Evolutionary conservation across 2,113 vertebrate genomes (phyloP).

Genomic region (Lutjanus erythropterus): DNA sequence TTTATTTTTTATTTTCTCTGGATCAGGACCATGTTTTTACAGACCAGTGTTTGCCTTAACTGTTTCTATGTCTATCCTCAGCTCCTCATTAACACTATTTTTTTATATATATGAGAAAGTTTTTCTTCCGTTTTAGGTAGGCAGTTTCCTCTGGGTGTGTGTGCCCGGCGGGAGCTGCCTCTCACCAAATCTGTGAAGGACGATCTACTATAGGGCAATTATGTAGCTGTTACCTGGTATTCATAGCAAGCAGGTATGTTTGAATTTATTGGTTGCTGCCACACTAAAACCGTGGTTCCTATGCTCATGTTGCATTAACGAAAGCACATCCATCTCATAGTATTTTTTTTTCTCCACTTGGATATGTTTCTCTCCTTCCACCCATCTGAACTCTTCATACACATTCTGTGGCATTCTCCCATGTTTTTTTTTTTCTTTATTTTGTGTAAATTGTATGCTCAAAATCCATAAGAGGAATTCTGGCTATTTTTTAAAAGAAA

Average conservation of each 20-base stretch:
- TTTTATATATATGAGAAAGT: slow-evolving; percentile 64
- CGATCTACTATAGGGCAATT: slow-evolving; percentile 81
- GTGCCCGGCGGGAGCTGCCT: slow-evolving; percentile 60
- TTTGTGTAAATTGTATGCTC: slow-evolving; percentile 94
- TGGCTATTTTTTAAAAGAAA: slow-evolving; percentile 95
- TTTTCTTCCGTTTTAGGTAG: slow-evolving; percentile 75
- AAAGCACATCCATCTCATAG: slow-evolving; percentile 80
- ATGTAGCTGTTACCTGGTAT: slow-evolving; percentile 87
- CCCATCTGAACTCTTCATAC: slow-evolving; percentile 72
- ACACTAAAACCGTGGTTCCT: slow-evolving; percentile 78
- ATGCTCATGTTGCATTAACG: slow-evolving; percentile 75
- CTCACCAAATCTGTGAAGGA: slow-evolving; percentile 88
- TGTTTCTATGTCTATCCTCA: slow-evolving; percentile 84
- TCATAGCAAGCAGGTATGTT: slow-evolving; percentile 83
- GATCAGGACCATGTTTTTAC: slow-evolving; percentile 81
- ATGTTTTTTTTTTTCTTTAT: slow-evolving; percentile 65
- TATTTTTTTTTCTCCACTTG: slow-evolving; percentile 75
- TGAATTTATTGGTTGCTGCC: slow-evolving; percentile 75
- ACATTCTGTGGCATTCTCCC: slow-evolving; percentile 88
- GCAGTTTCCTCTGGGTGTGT: slow-evolving; percentile 66
- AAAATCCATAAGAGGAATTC: slow-evolving; percentile 96
- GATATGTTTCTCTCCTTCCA: slow-evolving; percentile 77
- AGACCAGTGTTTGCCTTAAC: slow-evolving; percentile 84
- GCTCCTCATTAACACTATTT: slow-evolving; percentile 85
- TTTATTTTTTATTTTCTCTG: slow-evolving; percentile 69